Evolutionary conservation across 2,113 vertebrate genomes (phyloP), one percentile per base, ranked within the genome.

Genomic region (Prinia subflava): DNA sequence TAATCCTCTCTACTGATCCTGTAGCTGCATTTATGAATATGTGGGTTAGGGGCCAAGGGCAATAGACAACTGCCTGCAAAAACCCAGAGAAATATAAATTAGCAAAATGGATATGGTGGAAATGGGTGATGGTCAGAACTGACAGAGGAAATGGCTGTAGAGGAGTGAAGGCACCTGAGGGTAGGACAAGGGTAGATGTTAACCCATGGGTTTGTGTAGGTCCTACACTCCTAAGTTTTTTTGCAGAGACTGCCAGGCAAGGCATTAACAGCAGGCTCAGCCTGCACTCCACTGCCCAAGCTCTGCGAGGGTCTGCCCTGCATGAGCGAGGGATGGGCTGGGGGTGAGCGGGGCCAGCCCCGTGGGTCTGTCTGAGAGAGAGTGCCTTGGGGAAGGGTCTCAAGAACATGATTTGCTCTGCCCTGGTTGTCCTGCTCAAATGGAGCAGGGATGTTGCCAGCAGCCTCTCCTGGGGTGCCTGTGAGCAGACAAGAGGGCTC

Each of bases 1-100:
- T 74, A 92, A 83, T 83, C 75, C 84, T 85, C 35, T 89, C 63
- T 92, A 76, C 77, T 87, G 28, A 12, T 92, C 42, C 59, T 78
- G 39, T 75, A 85, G 59, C 79, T 69, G 59, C 10, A 25, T 21
- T 62, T 80, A 35, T 21, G 33, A 85, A 62, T 67, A 49, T n/a
- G 7, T 28, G 39, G 71, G 85, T 88, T 65, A 81, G 80, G 64
- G 90, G 79, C 71, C 75, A 74, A 90, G 71, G 85, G 76, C 85
- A 81, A 76, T 63, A 91, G 75, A 22, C 50, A 75, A 85, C 87
- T 89, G 75, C 52, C 75, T 78, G 55, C 47, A 78, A 46, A 60
- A 56, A n/a, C 35, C 23, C 50, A 35, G 76, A 62, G 85, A 89
- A 94, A 87, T 31, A 57, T 7, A 52, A 35, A 69, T 74, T 30